phyloP scores from a whole-genome alignment of 2,888 invertebrate genomes.

The Dinocampus coccinellae region DNA sequence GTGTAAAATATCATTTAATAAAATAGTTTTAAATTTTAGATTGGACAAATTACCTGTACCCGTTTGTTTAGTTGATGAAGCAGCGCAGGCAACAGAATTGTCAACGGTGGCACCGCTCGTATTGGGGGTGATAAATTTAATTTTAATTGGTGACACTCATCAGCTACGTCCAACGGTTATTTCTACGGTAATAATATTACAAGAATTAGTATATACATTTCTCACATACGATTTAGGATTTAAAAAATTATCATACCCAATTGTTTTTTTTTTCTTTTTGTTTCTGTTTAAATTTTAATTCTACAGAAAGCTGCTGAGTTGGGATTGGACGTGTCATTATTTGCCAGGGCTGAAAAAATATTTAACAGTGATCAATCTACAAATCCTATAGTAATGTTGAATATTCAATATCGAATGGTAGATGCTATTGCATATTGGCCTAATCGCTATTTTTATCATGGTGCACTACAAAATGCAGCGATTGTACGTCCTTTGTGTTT shows the following conservation, averaged over 20 bases:
- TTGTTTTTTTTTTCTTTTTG: too few species aligned
- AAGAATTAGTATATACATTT: too few species aligned
- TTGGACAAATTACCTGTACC: slow-evolving; percentile 48
- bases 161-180: slow-evolving; percentile 86
- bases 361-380: slow-evolving; percentile 66
- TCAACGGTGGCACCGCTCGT: slow-evolving; percentile 84
- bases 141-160: slow-evolving; percentile 88
- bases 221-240: too few species aligned
- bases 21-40: slow-evolving; percentile 4
- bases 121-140: slow-evolving; percentile 79
- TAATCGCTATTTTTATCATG: slow-evolving; percentile 79
- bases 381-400: slow-evolving; percentile 73
- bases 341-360: slow-evolving; percentile 78
- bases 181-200: slow-evolving; percentile 13
- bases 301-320: slow-evolving; percentile 77
- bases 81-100: slow-evolving; percentile 87
- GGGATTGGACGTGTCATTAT: slow-evolving; percentile 81
- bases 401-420: slow-evolving; percentile 89
- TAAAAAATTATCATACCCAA: too few species aligned
- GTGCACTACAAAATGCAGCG: slow-evolving; percentile 67
- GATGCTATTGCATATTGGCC: slow-evolving; percentile 84
- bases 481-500: slow-evolving; percentile 63
- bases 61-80: slow-evolving; percentile 85
- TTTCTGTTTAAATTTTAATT: neutral
- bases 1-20: neutral